These are phyloP conservation scores for Crenichthys baileyi DNA, from an alignment of 2,797 vertebrate genomes.

Conservation along the genomic window DNA sequence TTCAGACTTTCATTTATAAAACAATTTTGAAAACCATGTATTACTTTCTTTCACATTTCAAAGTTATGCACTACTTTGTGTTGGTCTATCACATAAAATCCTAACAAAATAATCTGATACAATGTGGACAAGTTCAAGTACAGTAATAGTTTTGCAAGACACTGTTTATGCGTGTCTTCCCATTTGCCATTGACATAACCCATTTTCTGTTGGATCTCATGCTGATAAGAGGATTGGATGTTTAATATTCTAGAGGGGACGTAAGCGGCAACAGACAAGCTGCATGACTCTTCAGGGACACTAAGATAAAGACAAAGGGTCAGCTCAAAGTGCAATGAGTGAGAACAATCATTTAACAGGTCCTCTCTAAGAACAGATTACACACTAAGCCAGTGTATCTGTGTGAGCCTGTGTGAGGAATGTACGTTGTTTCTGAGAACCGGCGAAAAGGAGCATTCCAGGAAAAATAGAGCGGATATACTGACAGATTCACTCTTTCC, in stretches of 20 bases:
- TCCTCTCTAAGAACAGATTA: constrained; percentile 59
- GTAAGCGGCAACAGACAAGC: constrained; percentile 15
- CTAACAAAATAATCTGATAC: background rate
- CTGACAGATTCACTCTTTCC: constrained; percentile 65
- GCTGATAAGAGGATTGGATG: constrained; percentile 34
- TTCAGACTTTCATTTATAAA: no score
- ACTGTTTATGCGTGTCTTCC: constrained; percentile 1
- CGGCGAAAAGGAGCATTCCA: constrained; percentile 48
- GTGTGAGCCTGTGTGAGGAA: constrained; percentile 20
- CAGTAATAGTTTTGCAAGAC: background rate
- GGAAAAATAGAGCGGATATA: constrained; percentile 52
- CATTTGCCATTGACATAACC: constrained; percentile 12
- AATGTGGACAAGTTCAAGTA: background rate
- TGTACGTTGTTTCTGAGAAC: constrained; percentile 25
- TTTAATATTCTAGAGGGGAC: constrained; percentile 27
- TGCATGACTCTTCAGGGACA: constrained; percentile 26
- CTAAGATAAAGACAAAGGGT: constrained; percentile 40
- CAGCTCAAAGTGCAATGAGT: constrained; percentile 66
- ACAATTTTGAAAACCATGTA: no score
- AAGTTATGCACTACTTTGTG: background rate
- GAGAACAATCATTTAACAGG: constrained; percentile 57
- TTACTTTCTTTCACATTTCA: background rate
- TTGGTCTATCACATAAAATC: background rate
- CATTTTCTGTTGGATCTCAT: constrained; percentile 14
- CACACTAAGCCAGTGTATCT: constrained; percentile 63